A percentile compares a stretch with the other conserved stretches of the same genome.
These are phyloP conservation scores for Lerema accius DNA, from an alignment of 1,140 invertebrate genomes.

Conservation along the genomic window DNA sequence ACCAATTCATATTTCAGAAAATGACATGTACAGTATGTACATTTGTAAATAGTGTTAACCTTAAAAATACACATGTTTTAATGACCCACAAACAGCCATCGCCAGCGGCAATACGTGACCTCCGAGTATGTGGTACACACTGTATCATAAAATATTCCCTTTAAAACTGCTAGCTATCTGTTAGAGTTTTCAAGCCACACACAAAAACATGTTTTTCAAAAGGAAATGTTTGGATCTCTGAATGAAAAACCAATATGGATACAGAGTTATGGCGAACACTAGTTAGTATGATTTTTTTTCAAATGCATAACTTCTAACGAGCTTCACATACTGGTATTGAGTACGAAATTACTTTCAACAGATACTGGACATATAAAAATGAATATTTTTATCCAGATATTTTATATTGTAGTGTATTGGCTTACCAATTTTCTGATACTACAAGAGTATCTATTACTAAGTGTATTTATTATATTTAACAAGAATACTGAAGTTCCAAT, in stretches of 20 bases:
- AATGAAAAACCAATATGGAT: neutral
- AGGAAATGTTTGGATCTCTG: neutral
- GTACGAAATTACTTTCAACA: slow-evolving; percentile 1
- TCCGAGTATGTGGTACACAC: neutral
- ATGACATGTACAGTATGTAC: no score
- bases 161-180: neutral
- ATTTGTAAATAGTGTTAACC: no score
- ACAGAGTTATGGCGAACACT: neutral
- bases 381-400: no score
- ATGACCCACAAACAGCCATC: neutral
- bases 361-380: no score
- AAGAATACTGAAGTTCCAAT: no score
- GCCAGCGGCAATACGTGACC: neutral
- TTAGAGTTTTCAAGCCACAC: neutral
- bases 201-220: neutral
- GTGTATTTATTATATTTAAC: no score
- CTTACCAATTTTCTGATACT: no score
- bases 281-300: neutral
- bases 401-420: no score
- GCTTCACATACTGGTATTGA: neutral
- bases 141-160: neutral
- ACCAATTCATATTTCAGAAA: no score
- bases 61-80: no score
- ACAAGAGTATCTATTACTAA: no score
- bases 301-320: neutral